These are phyloP conservation scores for Podarcis cretensis DNA, from an alignment of 2,113 vertebrate species.

Conservation along the genomic window DNA sequence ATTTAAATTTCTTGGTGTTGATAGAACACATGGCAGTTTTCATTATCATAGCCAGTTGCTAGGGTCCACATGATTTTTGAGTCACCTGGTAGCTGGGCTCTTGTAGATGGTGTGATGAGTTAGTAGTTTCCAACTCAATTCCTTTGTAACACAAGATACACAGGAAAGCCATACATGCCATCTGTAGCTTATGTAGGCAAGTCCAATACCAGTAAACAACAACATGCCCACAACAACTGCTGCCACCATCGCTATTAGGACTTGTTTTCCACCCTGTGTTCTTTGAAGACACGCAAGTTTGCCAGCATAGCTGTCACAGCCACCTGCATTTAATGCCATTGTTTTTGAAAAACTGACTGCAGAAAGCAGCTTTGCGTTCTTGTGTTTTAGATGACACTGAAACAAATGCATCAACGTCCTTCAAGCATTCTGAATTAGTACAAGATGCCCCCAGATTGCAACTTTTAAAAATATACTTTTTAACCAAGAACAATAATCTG, in stretches of 20 bases:
- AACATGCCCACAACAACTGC: not conserved
- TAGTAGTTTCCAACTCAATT: not conserved
- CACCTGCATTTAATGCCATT: constrained; percentile 11
- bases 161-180: not conserved
- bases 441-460: not conserved
- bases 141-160: not conserved
- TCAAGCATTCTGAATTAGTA: not conserved
- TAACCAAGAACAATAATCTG: not conserved
- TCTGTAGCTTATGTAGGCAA: not conserved
- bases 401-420: not conserved
- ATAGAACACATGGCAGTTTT: not conserved
- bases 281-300: not conserved
- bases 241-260: not conserved
- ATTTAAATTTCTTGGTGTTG: not conserved
- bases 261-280: not conserved
- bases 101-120: not conserved
- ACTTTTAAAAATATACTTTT: not conserved
- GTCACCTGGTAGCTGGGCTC: not conserved
- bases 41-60: not conserved
- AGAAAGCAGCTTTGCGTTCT: not conserved
- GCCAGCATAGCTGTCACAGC: not conserved
- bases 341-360: not conserved
- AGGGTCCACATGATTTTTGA: not conserved
- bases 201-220: not conserved
- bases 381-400: not conserved